A percentile compares a stretch with the other conserved stretches of the same genome.
These are phyloP conservation scores for Isotomurus palustris DNA, from an alignment of 2,888 invertebrate genomes.

Conservation along the genomic window DNA sequence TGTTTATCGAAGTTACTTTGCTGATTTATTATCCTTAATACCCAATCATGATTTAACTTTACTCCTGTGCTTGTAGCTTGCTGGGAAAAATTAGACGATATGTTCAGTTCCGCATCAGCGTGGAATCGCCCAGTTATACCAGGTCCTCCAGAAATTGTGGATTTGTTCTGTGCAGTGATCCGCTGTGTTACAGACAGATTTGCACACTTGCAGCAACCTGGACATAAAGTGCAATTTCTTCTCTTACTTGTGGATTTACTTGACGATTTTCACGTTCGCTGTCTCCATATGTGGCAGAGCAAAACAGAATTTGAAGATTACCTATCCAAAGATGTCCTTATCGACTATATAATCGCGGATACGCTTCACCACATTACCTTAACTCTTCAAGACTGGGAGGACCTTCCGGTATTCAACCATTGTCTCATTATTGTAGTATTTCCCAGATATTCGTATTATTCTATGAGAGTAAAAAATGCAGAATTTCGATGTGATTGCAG, in stretches of 20 bases:
- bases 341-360: conserved; percentile 42
- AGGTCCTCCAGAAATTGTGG: conserved; percentile 42
- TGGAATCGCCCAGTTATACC: conserved; percentile 43
- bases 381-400: conserved; percentile 41
- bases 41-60: not conserved
- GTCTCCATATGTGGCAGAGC: conserved; percentile 43
- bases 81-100: conserved; percentile 41
- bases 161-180: conserved; percentile 41
- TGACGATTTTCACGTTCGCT: conserved; percentile 43
- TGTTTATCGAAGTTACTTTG: not conserved
- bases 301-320: conserved; percentile 25
- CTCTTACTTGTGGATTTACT: conserved; percentile 37
- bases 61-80: conserved; percentile 35
- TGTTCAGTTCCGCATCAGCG: conserved; percentile 43
- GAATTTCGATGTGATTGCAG: conserved; percentile 16
- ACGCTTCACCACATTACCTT: conserved; percentile 29
- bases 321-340: conserved; percentile 23
- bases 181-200: conserved; percentile 42
- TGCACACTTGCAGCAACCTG: conserved; percentile 38
- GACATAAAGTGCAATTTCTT: conserved; percentile 38
- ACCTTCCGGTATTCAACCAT: conserved; percentile 33
- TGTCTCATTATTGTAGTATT: not conserved
- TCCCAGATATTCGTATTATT: too few species aligned
- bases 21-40: not conserved
- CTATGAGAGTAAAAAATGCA: not conserved